These are phyloP conservation scores for Apamea crenata DNA, from an alignment of 2,888 invertebrate genomes.

Conservation along the genomic window DNA sequence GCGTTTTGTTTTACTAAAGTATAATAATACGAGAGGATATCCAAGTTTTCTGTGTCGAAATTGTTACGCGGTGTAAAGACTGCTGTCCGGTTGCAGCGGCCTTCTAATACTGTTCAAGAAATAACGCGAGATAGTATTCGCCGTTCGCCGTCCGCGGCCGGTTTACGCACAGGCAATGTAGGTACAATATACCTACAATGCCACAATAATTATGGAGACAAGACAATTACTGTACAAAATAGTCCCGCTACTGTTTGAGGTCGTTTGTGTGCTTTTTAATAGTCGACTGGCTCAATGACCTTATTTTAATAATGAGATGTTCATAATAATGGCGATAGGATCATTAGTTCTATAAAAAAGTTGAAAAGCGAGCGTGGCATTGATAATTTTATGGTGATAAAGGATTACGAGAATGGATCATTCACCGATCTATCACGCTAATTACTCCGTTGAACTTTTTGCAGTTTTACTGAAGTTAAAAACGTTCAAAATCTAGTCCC, in stretches of 20 bases:
- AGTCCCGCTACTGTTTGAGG: constrained; percentile 74
- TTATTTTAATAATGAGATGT: constrained; percentile 69
- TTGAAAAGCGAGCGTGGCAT: constrained; percentile 32
- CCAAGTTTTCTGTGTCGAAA: constrained; percentile 61
- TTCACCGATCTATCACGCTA: background rate
- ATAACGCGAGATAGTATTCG: constrained; percentile 77
- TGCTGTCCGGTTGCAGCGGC: constrained; percentile 83
- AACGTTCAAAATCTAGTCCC: too few species aligned
- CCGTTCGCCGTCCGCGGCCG: constrained; percentile 81
- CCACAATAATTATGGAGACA: constrained; percentile 86
- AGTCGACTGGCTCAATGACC: constrained; percentile 68
- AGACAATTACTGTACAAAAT: constrained; percentile 84
- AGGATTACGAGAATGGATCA: constrained; percentile 11
- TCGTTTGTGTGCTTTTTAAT: constrained; percentile 72
- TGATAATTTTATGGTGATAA: constrained; percentile 14
- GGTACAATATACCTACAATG: constrained; percentile 81
- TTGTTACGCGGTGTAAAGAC: constrained; percentile 73
- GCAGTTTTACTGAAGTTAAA: background rate
- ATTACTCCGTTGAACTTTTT: background rate
- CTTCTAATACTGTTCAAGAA: constrained; percentile 86
- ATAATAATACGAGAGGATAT: constrained; percentile 46
- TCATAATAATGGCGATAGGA: constrained; percentile 37
- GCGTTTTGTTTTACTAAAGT: constrained; percentile 59
- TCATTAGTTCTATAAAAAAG: constrained; percentile 21
- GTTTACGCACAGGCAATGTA: constrained; percentile 78